Evolutionary conservation across 2,113 vertebrate species (phyloP).

Genomic region (Rallus limicola): DNA sequence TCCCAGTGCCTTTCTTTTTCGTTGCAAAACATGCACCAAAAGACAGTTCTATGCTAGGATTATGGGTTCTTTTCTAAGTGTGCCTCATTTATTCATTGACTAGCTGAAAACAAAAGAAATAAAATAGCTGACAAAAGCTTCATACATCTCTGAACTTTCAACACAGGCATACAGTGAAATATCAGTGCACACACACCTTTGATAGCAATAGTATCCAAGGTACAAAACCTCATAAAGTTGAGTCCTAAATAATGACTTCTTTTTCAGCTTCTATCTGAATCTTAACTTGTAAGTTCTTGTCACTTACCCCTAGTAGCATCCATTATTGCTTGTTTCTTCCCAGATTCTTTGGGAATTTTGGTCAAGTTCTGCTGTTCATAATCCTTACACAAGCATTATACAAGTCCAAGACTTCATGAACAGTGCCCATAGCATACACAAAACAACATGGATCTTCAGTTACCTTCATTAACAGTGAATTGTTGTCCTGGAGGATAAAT

Average conservation of each 20-base stretch:
- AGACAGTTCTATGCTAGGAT: not conserved
- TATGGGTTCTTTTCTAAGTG: not conserved
- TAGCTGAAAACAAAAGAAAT: not conserved
- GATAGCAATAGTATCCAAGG: not conserved
- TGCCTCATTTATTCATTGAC: not conserved
- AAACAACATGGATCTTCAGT: not conserved
- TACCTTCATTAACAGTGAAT: not conserved
- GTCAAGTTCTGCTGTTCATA: not conserved
- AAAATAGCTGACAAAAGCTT: not conserved
- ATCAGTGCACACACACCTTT: fast-evolving
- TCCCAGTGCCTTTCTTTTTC: not conserved
- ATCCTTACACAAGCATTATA: not conserved
- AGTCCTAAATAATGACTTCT: not conserved
- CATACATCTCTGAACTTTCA: not conserved
- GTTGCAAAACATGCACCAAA: not conserved
- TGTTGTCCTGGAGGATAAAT: not conserved
- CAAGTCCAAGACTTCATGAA: not conserved
- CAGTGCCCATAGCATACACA: not conserved
- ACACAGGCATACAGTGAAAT: not conserved
- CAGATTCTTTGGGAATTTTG: not conserved
- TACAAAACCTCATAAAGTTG: not conserved
- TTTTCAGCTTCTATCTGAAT: not conserved
- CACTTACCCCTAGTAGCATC: not conserved
- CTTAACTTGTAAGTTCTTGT: not conserved
- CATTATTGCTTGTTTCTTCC: not conserved